These are phyloP conservation scores for Sitta europaea DNA, from an alignment of 2,113 vertebrate species.

Conservation along the genomic window DNA sequence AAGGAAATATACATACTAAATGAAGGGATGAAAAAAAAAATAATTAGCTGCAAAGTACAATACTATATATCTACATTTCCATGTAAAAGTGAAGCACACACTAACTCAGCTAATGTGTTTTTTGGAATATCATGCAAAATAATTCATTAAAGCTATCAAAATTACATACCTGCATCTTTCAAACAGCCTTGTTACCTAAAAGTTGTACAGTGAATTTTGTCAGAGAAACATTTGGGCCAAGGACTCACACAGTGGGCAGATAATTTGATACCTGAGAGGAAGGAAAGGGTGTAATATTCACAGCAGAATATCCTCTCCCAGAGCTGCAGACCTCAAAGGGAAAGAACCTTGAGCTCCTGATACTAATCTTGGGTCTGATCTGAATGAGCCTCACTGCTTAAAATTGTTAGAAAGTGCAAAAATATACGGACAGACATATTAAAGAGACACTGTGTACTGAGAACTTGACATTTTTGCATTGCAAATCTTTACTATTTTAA, in stretches of 20 bases:
- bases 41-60: neutral
- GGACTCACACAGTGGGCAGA: neutral
- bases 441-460: neutral
- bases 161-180: neutral
- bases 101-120: neutral
- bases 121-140: neutral
- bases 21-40: neutral
- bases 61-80: neutral
- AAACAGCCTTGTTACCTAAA: neutral
- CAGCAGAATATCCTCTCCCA: neutral
- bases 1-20: neutral
- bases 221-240: neutral
- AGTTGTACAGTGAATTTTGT: neutral
- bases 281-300: neutral
- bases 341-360: neutral
- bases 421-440: neutral
- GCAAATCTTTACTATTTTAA: neutral
- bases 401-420: neutral
- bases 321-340: neutral
- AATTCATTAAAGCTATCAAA: neutral
- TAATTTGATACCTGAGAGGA: neutral
- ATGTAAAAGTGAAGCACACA: neutral
- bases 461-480: neutral
- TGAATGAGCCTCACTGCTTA: accelerated
- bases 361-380: neutral